Percentiles rank a stretch among this genome's conserved stretches.
phyloP scores from a whole-genome alignment of 2,113 vertebrate species.

The Candoia aspera region DNA sequence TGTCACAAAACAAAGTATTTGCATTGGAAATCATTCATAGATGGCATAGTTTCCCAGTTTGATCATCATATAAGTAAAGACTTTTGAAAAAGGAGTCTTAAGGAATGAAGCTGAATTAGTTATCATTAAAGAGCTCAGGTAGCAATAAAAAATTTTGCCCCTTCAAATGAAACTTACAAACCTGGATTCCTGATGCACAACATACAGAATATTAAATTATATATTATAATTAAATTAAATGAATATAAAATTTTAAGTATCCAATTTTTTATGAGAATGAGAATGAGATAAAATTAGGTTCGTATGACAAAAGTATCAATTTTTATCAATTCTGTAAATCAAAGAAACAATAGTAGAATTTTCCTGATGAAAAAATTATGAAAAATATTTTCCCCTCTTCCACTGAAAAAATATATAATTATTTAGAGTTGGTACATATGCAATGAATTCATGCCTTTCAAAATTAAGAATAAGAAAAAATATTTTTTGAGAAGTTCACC shows the following conservation, averaged over 20 bases:
- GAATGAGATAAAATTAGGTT: not conserved
- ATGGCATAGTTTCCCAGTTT: not conserved
- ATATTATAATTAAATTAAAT: not conserved
- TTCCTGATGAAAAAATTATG: not conserved
- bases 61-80: not conserved
- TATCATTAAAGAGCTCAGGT: not conserved
- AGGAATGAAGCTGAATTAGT: not conserved
- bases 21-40: not conserved
- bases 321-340: not conserved
- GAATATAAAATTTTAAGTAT: not conserved
- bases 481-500: slow-evolving; percentile 24
- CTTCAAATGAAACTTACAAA: not conserved
- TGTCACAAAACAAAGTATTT: not conserved
- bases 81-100: not conserved
- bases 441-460: not conserved
- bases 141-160: not conserved
- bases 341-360: not conserved
- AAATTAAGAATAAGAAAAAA: not conserved
- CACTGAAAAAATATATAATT: not conserved
- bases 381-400: not conserved
- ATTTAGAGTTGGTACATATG: not conserved
- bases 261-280: no score
- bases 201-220: not conserved
- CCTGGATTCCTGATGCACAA: not conserved
- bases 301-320: not conserved